Conservation (phyloP, 2,113 vertebrate genomes). For the Tinamus guttatus region DNA sequence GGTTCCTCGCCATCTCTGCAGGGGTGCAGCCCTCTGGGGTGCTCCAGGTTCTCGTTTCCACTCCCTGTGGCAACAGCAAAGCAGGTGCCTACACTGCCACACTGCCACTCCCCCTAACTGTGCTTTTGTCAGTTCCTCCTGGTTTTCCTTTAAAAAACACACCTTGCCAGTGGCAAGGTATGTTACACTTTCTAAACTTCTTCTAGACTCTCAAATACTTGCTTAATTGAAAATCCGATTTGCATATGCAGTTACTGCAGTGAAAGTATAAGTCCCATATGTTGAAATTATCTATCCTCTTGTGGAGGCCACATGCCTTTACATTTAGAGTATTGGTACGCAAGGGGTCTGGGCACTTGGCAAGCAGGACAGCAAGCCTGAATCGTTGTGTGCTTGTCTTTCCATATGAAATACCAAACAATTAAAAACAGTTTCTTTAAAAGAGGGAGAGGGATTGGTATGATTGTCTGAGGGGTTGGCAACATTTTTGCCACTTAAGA, state of each 20-base stretch:
- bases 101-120: neutral
- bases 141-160: neutral
- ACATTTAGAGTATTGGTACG: neutral
- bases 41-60: neutral
- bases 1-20: too few relatives aligned
- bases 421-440: neutral
- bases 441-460: neutral
- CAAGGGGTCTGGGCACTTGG: neutral
- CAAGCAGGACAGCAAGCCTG: neutral
- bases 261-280: neutral
- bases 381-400: neutral
- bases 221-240: neutral
- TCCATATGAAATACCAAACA: neutral
- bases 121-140: neutral
- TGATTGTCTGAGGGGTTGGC: neutral
- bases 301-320: accelerated
- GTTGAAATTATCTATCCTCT: neutral
- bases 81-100: neutral
- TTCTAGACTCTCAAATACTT: neutral
- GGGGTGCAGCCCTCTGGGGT: neutral
- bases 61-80: neutral
- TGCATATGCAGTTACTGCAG: neutral
- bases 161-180: neutral
- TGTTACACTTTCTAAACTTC: neutral
- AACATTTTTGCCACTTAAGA: neutral